Evolutionary conservation across 2,888 invertebrate genomes (phyloP).

Genomic region (Aphodius granarius): DNA sequence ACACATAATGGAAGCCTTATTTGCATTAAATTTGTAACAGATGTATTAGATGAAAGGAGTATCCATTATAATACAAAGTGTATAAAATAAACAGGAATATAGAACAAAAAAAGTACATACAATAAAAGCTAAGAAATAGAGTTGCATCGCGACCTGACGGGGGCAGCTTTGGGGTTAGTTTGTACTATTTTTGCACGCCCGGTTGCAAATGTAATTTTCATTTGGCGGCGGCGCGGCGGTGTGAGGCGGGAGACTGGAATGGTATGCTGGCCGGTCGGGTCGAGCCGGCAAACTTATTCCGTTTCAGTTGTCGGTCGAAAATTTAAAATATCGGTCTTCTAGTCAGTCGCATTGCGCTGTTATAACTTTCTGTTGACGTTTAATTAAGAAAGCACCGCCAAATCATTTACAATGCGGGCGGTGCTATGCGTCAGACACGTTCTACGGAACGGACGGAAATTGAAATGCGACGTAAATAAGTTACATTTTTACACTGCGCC

Average conservation of each 20-base stretch:
- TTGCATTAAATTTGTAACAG: background rate
- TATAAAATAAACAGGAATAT: too few relatives aligned
- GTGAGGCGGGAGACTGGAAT: background rate
- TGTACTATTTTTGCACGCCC: background rate
- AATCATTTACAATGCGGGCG: background rate
- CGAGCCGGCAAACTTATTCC: background rate
- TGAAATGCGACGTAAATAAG: background rate
- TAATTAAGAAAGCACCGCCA: slow-evolving; percentile 10
- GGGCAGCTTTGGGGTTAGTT: background rate
- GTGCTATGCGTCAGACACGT: background rate
- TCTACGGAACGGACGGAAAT: background rate
- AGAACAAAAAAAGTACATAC: too few relatives aligned
- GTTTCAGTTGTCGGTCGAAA: background rate
- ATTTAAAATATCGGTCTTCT: slow-evolving; percentile 5
- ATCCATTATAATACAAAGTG: too few relatives aligned
- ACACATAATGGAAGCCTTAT: background rate
- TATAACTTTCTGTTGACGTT: slow-evolving; percentile 12
- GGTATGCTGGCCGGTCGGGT: background rate
- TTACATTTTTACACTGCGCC: background rate
- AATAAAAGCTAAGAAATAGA: background rate
- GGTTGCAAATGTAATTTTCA: background rate
- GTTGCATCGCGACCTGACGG: background rate
- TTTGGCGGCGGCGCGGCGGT: background rate
- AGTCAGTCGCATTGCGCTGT: background rate
- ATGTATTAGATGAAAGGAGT: too few relatives aligned